Conservation (phyloP, 2,797 vertebrate species). For the Gymnopithys bicolor region DNA sequence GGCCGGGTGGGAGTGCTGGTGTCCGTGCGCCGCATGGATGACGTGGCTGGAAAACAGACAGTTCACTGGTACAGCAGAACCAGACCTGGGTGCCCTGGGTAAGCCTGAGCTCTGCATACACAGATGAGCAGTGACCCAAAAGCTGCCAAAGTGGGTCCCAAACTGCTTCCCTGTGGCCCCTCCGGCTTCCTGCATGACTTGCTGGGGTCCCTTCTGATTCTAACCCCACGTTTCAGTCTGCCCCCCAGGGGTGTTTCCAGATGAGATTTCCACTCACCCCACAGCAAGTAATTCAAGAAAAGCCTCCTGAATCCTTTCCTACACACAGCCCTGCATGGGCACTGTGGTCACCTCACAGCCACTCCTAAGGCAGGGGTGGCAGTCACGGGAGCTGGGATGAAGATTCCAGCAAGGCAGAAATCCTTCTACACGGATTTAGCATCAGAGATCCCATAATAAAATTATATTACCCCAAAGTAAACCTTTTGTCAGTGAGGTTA, state of each 20-base stretch:
- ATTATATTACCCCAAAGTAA: neutral
- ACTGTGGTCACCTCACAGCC: neutral
- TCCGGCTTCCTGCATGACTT: neutral
- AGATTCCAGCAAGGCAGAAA: neutral
- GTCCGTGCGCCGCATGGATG: conserved; percentile 82
- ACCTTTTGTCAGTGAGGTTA: neutral
- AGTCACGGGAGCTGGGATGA: neutral
- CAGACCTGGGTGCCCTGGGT: rapidly evolving
- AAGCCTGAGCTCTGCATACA: rapidly evolving
- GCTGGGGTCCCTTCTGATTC: neutral
- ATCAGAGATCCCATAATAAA: neutral
- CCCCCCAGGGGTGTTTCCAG: neutral
- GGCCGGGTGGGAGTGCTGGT: conserved; percentile 85
- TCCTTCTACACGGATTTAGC: neutral
- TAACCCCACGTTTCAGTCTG: rapidly evolving
- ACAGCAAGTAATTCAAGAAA: neutral
- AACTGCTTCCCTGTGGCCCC: rapidly evolving
- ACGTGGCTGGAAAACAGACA: conserved; percentile 78
- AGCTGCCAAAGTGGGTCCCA: neutral
- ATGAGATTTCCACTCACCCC: neutral
- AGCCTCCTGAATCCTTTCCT: rapidly evolving
- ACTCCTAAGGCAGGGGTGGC: too few species aligned
- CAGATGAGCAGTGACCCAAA: neutral
- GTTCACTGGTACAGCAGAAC: rapidly evolving
- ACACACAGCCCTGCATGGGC: rapidly evolving